A percentile compares a stretch with the other conserved stretches of the same genome.
phyloP scores from a whole-genome alignment of 2,113 vertebrate species.

The Lagenorhynchus albirostris region DNA sequence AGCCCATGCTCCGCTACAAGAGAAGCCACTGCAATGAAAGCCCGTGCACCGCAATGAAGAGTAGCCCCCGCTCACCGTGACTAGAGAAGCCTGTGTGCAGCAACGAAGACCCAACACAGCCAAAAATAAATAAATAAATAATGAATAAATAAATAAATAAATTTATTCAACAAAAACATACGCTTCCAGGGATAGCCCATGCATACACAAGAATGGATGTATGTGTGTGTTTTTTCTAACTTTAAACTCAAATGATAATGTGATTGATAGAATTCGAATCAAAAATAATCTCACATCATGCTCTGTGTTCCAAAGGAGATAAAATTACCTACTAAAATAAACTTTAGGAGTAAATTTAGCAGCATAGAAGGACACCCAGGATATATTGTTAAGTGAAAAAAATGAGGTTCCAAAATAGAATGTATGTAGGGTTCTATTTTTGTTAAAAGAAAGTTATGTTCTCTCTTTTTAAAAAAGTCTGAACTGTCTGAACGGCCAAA shows the following conservation, averaged over 20 bases:
- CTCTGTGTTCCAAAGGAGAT: not conserved
- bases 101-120: too few species aligned
- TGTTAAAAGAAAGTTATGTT: not conserved
- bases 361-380: not conserved
- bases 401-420: not conserved
- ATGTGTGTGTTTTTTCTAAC: not conserved
- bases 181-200: too few species aligned
- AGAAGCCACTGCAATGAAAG: too few species aligned
- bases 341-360: not conserved
- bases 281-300: not conserved
- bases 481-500: not conserved
- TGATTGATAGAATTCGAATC: not conserved
- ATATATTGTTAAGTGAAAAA: not conserved
- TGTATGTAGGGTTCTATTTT: not conserved
- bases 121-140: too few species aligned
- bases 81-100: not conserved
- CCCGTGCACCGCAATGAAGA: too few species aligned
- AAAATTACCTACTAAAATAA: not conserved
- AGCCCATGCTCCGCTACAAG: too few species aligned
- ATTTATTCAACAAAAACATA: too few species aligned
- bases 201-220: accelerated
- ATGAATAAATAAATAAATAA: too few species aligned
- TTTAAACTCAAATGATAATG: not conserved
- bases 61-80: too few species aligned
- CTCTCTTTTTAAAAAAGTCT: not conserved